phyloP scores from a whole-genome alignment of 53 echinoderm and acorn worm genomes.

The Arbacia lixula region DNA sequence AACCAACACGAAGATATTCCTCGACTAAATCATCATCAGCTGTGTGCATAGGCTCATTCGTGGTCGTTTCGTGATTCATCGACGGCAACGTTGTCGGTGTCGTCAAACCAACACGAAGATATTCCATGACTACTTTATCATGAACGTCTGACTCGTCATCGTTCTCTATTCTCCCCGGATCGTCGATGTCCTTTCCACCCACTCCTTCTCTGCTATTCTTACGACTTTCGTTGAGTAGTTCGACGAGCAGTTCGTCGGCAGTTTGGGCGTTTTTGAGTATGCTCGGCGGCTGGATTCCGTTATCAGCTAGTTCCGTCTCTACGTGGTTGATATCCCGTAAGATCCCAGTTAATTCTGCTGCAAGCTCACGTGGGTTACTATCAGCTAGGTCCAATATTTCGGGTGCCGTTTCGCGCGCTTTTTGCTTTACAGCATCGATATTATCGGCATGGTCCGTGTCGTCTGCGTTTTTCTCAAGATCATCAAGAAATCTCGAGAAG shows the following conservation, averaged over 20 bases:
- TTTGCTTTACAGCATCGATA: not conserved
- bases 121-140: not conserved
- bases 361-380: not conserved
- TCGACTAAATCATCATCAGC: no score
- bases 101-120: not conserved
- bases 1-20: not conserved
- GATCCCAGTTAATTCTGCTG: not conserved
- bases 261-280: not conserved
- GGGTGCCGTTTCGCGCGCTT: not conserved
- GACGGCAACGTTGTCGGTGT: no score
- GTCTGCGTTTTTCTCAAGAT: not conserved
- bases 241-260: not conserved
- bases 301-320: not conserved
- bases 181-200: not conserved
- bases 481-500: not conserved
- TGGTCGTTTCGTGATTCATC: not conserved
- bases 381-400: not conserved
- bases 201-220: not conserved
- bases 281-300: not conserved
- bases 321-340: not conserved
- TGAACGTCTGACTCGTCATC: not conserved
- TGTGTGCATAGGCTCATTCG: no score
- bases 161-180: not conserved
- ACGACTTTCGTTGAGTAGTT: constrained; percentile 7
- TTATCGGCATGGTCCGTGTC: not conserved